Conservation (phyloP, 2,113 vertebrate species). For the Anthoscopus minutus region DNA sequence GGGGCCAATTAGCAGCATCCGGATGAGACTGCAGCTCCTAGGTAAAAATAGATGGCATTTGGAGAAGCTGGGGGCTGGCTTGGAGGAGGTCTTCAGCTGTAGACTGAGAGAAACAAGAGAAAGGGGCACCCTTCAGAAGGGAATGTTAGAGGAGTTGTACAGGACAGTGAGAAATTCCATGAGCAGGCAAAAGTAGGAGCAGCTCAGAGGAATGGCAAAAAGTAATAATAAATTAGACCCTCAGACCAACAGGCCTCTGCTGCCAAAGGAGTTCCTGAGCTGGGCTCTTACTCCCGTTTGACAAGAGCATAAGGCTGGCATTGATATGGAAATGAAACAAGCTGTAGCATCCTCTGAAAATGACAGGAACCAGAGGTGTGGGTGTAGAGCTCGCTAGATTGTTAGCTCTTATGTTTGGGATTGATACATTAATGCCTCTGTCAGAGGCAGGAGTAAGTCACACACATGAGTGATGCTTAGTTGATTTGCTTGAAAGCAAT, state of each 20-base stretch:
- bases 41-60: conserved; percentile 65
- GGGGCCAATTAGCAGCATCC: conserved; percentile 57
- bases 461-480: background rate
- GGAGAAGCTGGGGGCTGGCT: conserved; percentile 35
- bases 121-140: background rate
- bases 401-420: background rate
- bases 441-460: background rate
- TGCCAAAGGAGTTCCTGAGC: background rate
- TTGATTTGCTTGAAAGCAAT: background rate
- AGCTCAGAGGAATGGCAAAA: background rate
- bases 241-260: background rate
- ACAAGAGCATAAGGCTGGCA: background rate
- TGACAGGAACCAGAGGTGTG: conserved; percentile 6
- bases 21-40: background rate
- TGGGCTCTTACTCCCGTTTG: background rate
- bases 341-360: background rate
- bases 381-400: background rate
- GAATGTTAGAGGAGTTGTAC: background rate
- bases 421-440: background rate
- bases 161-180: background rate
- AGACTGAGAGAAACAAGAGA: background rate
- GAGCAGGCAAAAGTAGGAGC: background rate
- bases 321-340: background rate
- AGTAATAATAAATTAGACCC: background rate
- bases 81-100: conserved; percentile 12